Conservation (phyloP, 2,888 invertebrate species). For the Invenusta paracnida region DNA sequence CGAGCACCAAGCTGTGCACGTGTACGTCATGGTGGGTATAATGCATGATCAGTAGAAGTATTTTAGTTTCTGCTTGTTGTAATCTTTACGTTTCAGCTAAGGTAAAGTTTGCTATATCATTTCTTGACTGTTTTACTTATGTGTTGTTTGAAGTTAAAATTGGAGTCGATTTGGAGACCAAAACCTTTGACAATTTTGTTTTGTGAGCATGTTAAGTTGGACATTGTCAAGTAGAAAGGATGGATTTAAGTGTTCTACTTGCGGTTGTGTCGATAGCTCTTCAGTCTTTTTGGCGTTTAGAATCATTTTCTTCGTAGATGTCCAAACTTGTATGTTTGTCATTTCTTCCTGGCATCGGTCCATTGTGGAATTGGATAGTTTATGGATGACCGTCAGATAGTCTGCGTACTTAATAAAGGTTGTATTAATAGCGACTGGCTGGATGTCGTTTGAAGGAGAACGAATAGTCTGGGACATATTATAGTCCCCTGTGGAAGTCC, state of each 20-base stretch:
- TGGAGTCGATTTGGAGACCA: slow-evolving; percentile 9
- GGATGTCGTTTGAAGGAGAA: background rate
- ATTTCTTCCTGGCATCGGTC: slow-evolving; percentile 22
- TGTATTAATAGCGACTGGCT: background rate
- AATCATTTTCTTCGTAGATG: background rate
- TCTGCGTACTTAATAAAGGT: background rate
- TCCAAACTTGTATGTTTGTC: slow-evolving; percentile 8
- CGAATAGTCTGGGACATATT: background rate
- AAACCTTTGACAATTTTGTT: slow-evolving; percentile 11
- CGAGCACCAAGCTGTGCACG: slow-evolving; percentile 1
- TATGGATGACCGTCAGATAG: slow-evolving; percentile 4
- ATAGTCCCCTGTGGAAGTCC: slow-evolving; percentile 13
- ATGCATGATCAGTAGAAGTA: background rate
- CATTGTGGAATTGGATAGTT: slow-evolving; percentile 14
- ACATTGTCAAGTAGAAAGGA: background rate
- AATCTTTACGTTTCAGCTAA: background rate
- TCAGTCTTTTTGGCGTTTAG: slow-evolving; percentile 11
- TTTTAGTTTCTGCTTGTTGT: slow-evolving; percentile 8
- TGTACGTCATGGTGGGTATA: slow-evolving; percentile 8
- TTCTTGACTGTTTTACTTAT: slow-evolving; percentile 13
- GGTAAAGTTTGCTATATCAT: background rate
- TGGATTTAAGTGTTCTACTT: background rate
- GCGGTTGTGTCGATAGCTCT: background rate
- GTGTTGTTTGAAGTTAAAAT: slow-evolving; percentile 17
- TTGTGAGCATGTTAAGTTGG: background rate